Evolutionary conservation across 2,113 vertebrate genomes (phyloP).

Genomic region (Rhinolophus ferrumequinum): DNA sequence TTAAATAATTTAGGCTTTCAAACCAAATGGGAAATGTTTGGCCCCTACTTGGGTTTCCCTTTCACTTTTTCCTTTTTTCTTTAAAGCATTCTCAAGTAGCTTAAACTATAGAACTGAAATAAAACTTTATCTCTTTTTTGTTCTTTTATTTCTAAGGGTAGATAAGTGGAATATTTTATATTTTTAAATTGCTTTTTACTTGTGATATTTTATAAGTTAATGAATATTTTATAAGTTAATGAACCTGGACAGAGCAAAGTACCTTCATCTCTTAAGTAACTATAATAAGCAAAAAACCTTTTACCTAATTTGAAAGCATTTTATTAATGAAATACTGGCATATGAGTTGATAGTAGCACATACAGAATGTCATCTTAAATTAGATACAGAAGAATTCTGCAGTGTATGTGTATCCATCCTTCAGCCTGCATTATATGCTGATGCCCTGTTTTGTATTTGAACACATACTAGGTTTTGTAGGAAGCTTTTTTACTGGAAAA

Average conservation of each 20-base stretch:
- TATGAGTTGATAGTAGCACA: neutral
- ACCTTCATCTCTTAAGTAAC: neutral
- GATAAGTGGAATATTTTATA: neutral
- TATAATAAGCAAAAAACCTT: neutral
- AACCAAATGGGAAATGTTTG: neutral
- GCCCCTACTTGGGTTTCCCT: neutral
- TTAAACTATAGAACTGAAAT: conserved; percentile 12
- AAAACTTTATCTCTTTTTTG: neutral
- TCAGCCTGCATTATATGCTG: neutral
- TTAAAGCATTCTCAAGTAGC: neutral
- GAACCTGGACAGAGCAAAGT: neutral
- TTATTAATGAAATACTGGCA: neutral
- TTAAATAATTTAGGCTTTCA: neutral
- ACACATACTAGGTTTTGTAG: neutral
- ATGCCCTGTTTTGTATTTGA: neutral
- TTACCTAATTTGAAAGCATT: neutral
- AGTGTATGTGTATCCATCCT: neutral
- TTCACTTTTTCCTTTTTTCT: neutral
- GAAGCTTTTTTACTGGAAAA: neutral
- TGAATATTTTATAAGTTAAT: conserved; percentile 1
- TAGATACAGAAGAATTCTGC: neutral
- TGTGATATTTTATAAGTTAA: neutral
- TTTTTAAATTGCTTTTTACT: conserved; percentile 33
- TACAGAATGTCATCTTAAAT: neutral
- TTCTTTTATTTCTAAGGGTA: neutral